Percentiles rank a stretch among this genome's conserved stretches.
phyloP scores from a whole-genome alignment of 1,140 invertebrate genomes.

The Paraescarpia echinospica region DNA sequence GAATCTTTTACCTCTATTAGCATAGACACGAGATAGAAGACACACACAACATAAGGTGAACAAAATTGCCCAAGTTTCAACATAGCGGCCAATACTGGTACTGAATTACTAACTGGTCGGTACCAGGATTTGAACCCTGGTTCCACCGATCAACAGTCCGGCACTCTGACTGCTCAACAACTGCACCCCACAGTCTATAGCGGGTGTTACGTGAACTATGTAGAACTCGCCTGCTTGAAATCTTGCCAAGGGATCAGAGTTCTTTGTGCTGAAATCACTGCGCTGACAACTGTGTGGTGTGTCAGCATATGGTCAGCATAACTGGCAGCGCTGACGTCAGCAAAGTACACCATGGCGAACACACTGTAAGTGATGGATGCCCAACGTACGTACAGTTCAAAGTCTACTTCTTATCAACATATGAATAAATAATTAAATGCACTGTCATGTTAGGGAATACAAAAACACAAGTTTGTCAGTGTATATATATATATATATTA shows the following conservation, averaged over 20 bases:
- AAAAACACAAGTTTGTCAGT: not conserved
- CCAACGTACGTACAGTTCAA: not conserved
- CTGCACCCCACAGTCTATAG: not conserved
- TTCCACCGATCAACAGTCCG: too few species aligned
- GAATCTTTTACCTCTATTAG: too few species aligned
- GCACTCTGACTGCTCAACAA: not conserved
- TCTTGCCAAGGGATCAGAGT: not conserved
- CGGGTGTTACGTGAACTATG: not conserved
- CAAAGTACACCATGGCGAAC: not conserved
- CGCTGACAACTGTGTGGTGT: not conserved
- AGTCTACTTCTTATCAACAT: not conserved
- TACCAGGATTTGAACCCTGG: too few species aligned
- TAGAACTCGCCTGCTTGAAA: not conserved
- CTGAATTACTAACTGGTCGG: too few species aligned
- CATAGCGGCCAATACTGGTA: too few species aligned
- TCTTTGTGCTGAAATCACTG: not conserved
- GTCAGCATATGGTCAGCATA: slow-evolving; percentile 13
- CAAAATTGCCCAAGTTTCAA: too few species aligned
- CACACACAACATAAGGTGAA: too few species aligned
- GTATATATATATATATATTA: not conserved
- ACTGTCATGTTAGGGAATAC: not conserved
- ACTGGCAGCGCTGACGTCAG: not conserved
- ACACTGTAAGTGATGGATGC: not conserved
- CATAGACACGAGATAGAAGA: too few species aligned
- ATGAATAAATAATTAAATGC: not conserved